Evolutionary conservation across 1,140 invertebrate genomes (phyloP).

Genomic region (Calycopis cecrops): DNA sequence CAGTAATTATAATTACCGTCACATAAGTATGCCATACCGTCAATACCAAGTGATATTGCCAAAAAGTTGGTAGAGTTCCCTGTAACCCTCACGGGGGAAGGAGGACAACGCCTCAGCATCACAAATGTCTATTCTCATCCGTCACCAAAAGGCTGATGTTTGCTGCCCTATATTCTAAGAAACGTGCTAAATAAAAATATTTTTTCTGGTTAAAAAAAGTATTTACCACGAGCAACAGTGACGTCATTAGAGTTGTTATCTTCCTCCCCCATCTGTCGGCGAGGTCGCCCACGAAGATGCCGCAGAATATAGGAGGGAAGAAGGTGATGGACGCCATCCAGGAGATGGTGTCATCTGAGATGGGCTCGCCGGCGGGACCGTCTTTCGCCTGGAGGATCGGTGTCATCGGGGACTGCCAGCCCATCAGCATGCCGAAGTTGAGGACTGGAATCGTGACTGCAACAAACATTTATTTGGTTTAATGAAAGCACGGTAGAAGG

Average conservation of each 20-base stretch:
- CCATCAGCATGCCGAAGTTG: constrained; percentile 68
- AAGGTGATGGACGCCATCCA: constrained; percentile 68
- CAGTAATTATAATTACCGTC: too few species aligned
- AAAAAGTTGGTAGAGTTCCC: too few species aligned
- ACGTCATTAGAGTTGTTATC: constrained; percentile 48
- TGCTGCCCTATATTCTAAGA: too few species aligned
- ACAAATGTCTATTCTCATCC: too few species aligned
- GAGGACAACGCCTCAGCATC: too few species aligned
- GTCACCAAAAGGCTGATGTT: too few species aligned
- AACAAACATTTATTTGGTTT: constrained; percentile 27
- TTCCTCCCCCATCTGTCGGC: constrained; percentile 61
- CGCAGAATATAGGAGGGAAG: constrained; percentile 60
- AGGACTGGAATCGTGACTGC: constrained; percentile 60
- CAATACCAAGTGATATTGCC: too few species aligned
- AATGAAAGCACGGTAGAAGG: too few species aligned
- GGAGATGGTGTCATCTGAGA: constrained; percentile 57
- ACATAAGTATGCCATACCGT: too few species aligned
- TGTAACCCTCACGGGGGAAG: too few species aligned
- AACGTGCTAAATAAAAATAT: not conserved
- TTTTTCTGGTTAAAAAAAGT: too few species aligned
- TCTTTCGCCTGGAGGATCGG: constrained; percentile 46
- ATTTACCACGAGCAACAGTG: constrained; percentile 54
- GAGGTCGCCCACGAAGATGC: constrained; percentile 49
- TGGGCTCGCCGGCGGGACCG: constrained; percentile 55
- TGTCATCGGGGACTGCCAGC: constrained; percentile 68